Base-by-base conservation (phyloP, 2,797 vertebrate genomes). In the Potorous gilbertii region DNA sequence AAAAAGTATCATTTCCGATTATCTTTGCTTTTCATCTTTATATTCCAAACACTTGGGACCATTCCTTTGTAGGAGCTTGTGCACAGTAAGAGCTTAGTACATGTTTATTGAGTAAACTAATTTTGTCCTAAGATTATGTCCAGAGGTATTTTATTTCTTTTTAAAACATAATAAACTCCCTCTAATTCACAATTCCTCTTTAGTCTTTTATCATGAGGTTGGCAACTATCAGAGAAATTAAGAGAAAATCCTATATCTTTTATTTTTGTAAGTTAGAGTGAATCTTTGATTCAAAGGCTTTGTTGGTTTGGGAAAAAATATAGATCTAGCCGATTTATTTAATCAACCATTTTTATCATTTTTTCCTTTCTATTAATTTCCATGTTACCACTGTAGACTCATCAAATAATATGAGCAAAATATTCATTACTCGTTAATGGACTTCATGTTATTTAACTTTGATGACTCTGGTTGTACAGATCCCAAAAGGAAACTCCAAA, bases 361-460 rank as follows among this genome's bases (percentile, higher is more conserved):
- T 34, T 96, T 59, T 59, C 91, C 59, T 96, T 94, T 54, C 9
- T 46, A 89, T 94, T 92, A 92, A 94, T n/a, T 95, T 92, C 0
- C 13, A 52, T 74, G 92, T 8, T 0, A 56, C 59, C 8, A 90
- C 1, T 93, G 92, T n/a, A 92, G 74, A 90, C 5, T 56, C 57
- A 13, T 40, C 66, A 24, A 5, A 59, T 87, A 56, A 87, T 29
- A 54, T 16, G 91, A 89, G 14, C n/a, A 93, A 94, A 91, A 55
- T 92, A 46, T 46, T n/a, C 90, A 5, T 90, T 94, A 81, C n/a
- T 81, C 21, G 59, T 66, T 34, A 57, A 40, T 93, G 40, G 93
- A 31, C 12, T 95, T 28, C 95, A 5, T 1, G 54, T 54, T 28
- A 5, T 94, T 96, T 89, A 92, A 91, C 46, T 55, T 92, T 55